Evolutionary conservation across 2,797 vertebrate genomes (phyloP).

Genomic region (Scarus forsteni): DNA sequence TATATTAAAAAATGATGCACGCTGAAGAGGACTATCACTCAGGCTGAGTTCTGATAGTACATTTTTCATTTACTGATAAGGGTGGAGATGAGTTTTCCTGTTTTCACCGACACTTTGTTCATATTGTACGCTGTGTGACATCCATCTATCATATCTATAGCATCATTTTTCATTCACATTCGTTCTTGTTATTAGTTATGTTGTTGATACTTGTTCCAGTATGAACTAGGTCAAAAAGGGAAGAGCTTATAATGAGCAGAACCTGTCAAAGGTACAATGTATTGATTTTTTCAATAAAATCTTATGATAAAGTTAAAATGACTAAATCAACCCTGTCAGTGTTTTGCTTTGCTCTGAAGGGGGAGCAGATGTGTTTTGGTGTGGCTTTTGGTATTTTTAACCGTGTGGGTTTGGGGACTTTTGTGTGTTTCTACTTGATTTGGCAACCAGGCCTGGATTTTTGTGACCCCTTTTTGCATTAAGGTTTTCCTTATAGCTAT

Average conservation of each 20-base stretch:
- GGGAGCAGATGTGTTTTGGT: no score
- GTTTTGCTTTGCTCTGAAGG: no score
- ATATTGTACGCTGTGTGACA: background rate
- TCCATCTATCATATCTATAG: background rate
- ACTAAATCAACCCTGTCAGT: no score
- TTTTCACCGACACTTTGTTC: background rate
- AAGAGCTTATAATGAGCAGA: background rate
- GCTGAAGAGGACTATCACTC: conserved; percentile 16
- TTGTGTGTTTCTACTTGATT: no score
- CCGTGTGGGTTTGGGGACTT: no score
- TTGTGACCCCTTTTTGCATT: no score
- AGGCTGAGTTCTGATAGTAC: background rate
- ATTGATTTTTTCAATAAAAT: no score
- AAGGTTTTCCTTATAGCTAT: no score
- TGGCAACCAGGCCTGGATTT: no score
- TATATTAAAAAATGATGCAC: conserved; percentile 31
- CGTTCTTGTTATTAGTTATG: background rate
- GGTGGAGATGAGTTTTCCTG: background rate
- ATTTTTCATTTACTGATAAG: conserved; percentile 18
- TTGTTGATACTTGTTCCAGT: background rate
- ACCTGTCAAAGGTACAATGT: background rate
- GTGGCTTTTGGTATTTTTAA: no score
- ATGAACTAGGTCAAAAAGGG: background rate
- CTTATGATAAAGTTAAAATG: no score
- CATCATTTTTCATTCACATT: background rate